phyloP scores from a whole-genome alignment of 2,113 vertebrate genomes.

The Scomber colias region DNA sequence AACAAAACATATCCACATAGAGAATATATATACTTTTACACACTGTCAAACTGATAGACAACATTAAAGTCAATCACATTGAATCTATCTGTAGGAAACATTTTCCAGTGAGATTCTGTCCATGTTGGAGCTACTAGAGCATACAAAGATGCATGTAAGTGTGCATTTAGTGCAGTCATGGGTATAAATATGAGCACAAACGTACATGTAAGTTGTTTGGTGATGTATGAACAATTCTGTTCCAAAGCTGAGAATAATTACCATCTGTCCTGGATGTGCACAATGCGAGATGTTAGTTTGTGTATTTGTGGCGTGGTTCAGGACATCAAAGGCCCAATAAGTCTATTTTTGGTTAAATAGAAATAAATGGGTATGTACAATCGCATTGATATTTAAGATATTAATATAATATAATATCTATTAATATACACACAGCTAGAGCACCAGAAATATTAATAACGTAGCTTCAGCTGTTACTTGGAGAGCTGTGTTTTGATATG shows the following conservation, averaged over 20 bases:
- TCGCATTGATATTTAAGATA: too few species aligned
- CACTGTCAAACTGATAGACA: neutral
- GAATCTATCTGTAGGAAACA: neutral
- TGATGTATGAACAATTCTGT: slow-evolving; percentile 51
- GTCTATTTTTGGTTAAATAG: neutral
- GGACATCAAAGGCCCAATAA: neutral
- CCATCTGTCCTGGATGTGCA: slow-evolving; percentile 44
- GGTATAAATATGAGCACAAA: slow-evolving; percentile 37
- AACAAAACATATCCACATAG: neutral
- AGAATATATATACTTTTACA: neutral
- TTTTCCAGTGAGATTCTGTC: neutral
- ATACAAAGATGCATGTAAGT: slow-evolving; percentile 28
- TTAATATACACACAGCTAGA: neutral
- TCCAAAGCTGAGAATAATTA: slow-evolving; percentile 37
- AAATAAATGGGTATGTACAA: too few species aligned
- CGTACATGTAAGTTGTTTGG: slow-evolving; percentile 43
- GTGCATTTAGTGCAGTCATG: slow-evolving; percentile 53
- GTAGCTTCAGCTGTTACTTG: too few species aligned
- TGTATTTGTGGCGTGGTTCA: neutral
- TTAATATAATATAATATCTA: too few species aligned
- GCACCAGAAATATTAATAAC: neutral
- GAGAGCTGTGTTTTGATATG: neutral
- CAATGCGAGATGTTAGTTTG: neutral
- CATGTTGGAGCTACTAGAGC: slow-evolving; percentile 39
- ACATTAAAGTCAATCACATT: neutral